A percentile compares a stretch with the other conserved stretches of the same genome.
Conservation (phyloP, 2,113 vertebrate species). For the Gasterosteus nipponicus region DNA sequence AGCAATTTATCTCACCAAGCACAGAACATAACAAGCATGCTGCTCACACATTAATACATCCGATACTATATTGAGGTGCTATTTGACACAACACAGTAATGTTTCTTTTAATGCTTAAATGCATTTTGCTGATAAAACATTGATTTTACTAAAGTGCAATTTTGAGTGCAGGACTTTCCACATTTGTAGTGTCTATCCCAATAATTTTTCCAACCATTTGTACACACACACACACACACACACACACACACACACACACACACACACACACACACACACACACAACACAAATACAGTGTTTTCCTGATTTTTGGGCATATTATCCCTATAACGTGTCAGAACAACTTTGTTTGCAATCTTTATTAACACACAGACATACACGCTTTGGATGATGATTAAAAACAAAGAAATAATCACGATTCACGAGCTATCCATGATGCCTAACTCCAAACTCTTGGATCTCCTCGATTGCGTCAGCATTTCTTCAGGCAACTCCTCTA, state of each 20-base stretch:
- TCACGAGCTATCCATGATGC: neutral
- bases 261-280: neutral
- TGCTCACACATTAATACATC: neutral
- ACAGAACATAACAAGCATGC: no score
- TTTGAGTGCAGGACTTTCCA: neutral
- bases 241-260: neutral
- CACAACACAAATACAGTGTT: neutral
- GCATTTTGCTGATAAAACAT: neutral
- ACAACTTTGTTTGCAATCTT: neutral
- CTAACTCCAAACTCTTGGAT: neutral
- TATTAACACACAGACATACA: neutral
- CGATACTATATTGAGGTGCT: neutral
- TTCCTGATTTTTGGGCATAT: neutral
- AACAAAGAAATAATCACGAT: neutral
- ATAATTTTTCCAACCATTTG: neutral
- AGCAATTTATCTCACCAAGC: no score
- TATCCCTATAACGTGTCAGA: neutral
- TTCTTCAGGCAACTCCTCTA: neutral
- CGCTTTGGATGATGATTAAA: neutral
- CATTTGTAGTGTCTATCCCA: neutral
- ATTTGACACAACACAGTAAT: neutral
- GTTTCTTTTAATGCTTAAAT: neutral
- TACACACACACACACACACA: neutral
- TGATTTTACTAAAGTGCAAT: neutral
- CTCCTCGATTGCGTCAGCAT: constrained; percentile 8